Evolutionary conservation across 2,797 vertebrate species (phyloP).

Genomic region (Gambusia yucatana): DNA sequence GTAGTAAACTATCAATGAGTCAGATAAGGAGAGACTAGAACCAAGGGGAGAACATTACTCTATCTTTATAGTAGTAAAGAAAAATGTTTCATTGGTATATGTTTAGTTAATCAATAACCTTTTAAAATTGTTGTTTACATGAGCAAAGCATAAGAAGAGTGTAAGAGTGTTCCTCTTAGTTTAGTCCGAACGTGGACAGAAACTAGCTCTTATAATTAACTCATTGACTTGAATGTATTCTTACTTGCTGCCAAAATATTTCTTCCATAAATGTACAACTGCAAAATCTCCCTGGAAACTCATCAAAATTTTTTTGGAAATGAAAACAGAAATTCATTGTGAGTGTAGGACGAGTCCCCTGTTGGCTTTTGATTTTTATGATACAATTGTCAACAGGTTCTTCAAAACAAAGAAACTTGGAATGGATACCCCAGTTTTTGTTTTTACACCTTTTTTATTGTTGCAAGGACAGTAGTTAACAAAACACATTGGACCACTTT

Average conservation of each 20-base stretch:
- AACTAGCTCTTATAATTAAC: background rate
- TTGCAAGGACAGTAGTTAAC: background rate
- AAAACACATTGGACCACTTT: background rate
- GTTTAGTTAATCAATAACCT: background rate
- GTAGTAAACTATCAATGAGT: background rate
- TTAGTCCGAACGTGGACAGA: background rate
- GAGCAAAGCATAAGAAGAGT: background rate
- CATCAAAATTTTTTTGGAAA: background rate
- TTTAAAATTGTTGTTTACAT: background rate
- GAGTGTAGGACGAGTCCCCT: background rate
- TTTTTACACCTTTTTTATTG: background rate
- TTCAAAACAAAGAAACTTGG: slow-evolving; percentile 1
- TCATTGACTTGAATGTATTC: background rate
- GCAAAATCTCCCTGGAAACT: background rate
- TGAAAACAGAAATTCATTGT: background rate
- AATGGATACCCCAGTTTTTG: background rate
- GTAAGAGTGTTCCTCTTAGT: background rate
- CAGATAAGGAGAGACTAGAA: background rate
- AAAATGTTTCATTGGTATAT: background rate
- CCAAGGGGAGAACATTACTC: background rate
- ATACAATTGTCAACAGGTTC: background rate
- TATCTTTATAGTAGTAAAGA: background rate
- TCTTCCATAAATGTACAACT: background rate
- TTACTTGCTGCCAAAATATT: background rate
- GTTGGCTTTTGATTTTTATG: background rate